These are phyloP conservation scores for Thecocarcelia acutangulata DNA, from an alignment of 2,888 invertebrate genomes.

Conservation along the genomic window DNA sequence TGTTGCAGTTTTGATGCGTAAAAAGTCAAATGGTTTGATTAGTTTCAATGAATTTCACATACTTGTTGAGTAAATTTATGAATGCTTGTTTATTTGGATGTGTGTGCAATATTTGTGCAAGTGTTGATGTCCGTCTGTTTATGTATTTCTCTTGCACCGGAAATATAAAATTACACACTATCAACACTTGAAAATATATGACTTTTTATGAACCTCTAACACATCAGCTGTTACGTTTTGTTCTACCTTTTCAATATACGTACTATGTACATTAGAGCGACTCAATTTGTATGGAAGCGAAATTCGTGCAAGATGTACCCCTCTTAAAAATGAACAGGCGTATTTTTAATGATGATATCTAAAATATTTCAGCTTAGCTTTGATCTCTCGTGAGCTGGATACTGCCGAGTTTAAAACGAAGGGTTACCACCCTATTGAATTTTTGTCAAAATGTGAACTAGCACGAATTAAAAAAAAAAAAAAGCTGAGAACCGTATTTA, in stretches of 20 bases:
- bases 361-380: no score
- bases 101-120: slow-evolving; percentile 22
- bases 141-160: slow-evolving; percentile 75
- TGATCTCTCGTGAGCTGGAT: no score
- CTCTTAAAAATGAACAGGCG: no score
- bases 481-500: no score
- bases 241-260: not conserved
- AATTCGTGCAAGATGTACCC: no score
- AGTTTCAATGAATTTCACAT: slow-evolving; percentile 25
- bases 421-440: no score
- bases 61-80: slow-evolving; percentile 6
- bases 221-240: slow-evolving; percentile 57
- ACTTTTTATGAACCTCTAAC: slow-evolving; percentile 53
- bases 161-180: slow-evolving; percentile 81
- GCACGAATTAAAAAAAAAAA: no score
- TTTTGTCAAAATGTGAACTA: no score
- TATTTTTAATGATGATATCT: no score
- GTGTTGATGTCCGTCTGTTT: slow-evolving; percentile 1
- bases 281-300: no score
- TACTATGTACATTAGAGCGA: no score
- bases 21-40: slow-evolving; percentile 53
- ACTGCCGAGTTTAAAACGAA: no score
- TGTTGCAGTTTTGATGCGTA: slow-evolving; percentile 18
- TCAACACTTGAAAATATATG: slow-evolving; percentile 78
- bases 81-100: not conserved